Conservation (phyloP, 2,797 vertebrate species). For the Aplochiton taeniatus region DNA sequence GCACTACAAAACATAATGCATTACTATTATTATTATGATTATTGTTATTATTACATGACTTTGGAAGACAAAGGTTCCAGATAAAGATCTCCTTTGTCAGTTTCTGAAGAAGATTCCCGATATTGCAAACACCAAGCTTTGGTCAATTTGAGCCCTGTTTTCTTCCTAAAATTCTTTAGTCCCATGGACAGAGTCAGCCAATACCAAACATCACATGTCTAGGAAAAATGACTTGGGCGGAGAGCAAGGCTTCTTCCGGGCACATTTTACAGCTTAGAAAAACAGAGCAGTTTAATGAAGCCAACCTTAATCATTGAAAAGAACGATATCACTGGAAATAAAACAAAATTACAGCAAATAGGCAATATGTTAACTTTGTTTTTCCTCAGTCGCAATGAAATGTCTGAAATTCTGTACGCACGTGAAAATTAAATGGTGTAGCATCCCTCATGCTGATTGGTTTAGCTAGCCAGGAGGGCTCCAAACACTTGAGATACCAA, state of each 20-base stretch:
- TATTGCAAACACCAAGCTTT: not conserved
- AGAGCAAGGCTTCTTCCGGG: not conserved
- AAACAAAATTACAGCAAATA: slow-evolving; percentile 18
- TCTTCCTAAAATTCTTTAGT: not conserved
- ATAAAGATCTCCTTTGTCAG: too few species aligned
- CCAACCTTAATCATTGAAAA: not conserved
- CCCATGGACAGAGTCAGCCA: not conserved
- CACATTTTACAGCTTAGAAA: too few species aligned
- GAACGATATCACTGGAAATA: not conserved
- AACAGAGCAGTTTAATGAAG: too few species aligned
- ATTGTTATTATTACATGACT: too few species aligned
- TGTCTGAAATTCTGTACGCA: slow-evolving; percentile 46
- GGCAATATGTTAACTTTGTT: slow-evolving; percentile 14
- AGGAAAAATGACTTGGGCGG: not conserved
- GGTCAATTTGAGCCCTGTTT: not conserved
- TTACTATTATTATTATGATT: too few species aligned
- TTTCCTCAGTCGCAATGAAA: slow-evolving; percentile 28
- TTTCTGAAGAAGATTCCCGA: slow-evolving; percentile 1
- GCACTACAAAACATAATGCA: too few species aligned
- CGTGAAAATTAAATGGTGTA: not conserved
- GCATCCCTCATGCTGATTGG: not conserved
- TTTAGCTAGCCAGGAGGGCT: too few species aligned
- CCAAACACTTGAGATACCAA: too few species aligned
- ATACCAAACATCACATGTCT: slow-evolving; percentile 13
- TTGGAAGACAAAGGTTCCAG: too few species aligned